Evolutionary conservation across 1,140 invertebrate species (phyloP).

Genomic region (Physella acuta): DNA sequence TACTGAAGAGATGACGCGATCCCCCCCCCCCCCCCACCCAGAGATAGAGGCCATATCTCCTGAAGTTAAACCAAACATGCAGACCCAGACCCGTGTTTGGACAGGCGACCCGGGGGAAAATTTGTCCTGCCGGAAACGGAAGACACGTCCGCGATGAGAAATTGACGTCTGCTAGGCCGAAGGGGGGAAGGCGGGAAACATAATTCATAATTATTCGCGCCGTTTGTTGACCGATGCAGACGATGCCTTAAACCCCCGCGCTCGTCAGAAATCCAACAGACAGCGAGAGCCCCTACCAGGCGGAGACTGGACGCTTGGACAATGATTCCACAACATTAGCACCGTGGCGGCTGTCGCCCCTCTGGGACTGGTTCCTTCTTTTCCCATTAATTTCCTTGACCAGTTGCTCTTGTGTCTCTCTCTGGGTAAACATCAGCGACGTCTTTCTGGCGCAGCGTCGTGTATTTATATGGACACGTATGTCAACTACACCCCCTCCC

Average conservation of each 20-base stretch:
- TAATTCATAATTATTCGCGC: background rate
- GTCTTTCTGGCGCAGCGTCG: too few species aligned
- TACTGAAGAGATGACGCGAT: background rate
- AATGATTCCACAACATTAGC: too few species aligned
- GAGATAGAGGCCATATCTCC: background rate
- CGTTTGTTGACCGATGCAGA: background rate
- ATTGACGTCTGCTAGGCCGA: background rate
- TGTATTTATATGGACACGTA: too few species aligned
- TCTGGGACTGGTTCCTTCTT: too few species aligned
- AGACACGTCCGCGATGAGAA: background rate
- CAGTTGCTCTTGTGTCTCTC: too few species aligned
- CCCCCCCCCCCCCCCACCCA: background rate
- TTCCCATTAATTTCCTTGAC: too few species aligned
- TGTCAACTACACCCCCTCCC: too few species aligned
- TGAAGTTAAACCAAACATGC: background rate
- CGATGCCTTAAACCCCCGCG: background rate
- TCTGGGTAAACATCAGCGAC: too few species aligned
- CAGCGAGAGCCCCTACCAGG: too few species aligned
- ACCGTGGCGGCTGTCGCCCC: too few species aligned
- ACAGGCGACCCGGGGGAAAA: background rate
- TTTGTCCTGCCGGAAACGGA: background rate
- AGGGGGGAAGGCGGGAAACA: background rate
- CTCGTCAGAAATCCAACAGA: too few species aligned
- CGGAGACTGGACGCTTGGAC: too few species aligned
- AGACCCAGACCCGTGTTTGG: background rate